Percentiles rank a stretch among this genome's conserved stretches.
These are phyloP conservation scores for Calliphora vomitoria DNA, from an alignment of 2,888 invertebrate species.

Conservation along the genomic window DNA sequence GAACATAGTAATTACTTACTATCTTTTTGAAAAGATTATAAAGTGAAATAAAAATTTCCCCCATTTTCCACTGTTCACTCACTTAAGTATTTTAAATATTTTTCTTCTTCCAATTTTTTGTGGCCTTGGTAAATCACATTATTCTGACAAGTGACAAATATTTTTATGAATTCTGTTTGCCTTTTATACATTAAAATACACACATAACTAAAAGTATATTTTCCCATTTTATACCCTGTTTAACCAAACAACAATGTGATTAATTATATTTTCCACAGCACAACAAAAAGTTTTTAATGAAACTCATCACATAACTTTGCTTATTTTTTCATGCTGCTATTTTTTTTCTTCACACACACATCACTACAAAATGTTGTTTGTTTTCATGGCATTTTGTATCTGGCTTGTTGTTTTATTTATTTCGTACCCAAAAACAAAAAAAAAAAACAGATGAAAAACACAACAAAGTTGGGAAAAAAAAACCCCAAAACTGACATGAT, in stretches of 20 bases:
- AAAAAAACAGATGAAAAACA: background rate
- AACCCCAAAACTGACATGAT: background rate
- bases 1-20: too few relatives aligned
- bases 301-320: constrained; percentile 48
- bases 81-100: background rate
- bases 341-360: background rate
- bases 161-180: background rate
- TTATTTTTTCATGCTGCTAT: background rate
- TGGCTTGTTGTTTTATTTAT: background rate
- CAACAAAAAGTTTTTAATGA: constrained; percentile 43
- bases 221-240: background rate
- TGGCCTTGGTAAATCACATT: background rate
- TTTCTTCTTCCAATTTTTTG: background rate
- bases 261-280: constrained; percentile 38
- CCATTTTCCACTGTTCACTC: too few relatives aligned
- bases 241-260: constrained; percentile 13
- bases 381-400: constrained; percentile 34
- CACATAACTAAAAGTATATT: background rate
- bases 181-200: background rate
- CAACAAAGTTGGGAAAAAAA: constrained; percentile 1
- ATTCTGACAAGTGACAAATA: background rate
- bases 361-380: constrained; percentile 34
- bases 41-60: background rate
- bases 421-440: background rate
- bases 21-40: too few relatives aligned